These are phyloP conservation scores for Bombus superbus DNA, from an alignment of 1,140 invertebrate species.

Conservation along the genomic window DNA sequence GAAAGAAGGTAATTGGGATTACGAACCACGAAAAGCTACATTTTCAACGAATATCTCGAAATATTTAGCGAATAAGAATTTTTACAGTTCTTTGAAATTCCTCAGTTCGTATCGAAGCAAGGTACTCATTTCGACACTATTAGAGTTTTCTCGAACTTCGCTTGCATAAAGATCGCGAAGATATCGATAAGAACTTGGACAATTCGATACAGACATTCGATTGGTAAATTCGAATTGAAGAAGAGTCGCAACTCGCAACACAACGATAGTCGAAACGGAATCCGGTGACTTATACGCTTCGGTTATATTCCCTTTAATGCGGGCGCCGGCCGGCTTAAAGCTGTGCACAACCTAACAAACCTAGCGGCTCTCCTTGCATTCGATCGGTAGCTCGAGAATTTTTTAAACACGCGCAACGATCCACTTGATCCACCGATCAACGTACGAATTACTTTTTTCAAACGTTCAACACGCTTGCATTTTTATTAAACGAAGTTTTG, in stretches of 20 bases:
- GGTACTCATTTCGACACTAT: not conserved
- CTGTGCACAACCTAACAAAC: constrained; percentile 34
- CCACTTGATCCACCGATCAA: not conserved
- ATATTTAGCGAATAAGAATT: not conserved
- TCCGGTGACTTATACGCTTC: constrained; percentile 58
- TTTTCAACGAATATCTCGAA: not conserved
- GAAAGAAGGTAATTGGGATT: not conserved
- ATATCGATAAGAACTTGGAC: not conserved
- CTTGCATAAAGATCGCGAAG: not conserved
- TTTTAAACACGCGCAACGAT: not conserved
- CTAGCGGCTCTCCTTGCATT: constrained; percentile 49
- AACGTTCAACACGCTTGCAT: not conserved
- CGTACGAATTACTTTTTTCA: not conserved
- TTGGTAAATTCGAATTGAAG: not conserved
- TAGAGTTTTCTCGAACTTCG: not conserved
- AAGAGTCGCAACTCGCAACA: not conserved
- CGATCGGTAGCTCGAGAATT: constrained; percentile 50
- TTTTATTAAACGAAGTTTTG: not conserved
- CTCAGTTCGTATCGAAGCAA: not conserved
- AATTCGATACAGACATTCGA: not conserved
- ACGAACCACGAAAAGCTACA: constrained; percentile 15
- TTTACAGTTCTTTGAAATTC: not conserved
- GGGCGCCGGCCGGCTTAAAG: constrained; percentile 80
- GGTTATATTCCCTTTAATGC: constrained; percentile 80
- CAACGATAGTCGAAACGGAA: not conserved